Percentiles rank a stretch among this genome's conserved stretches.
phyloP scores from a whole-genome alignment of 2,113 vertebrate species.

The Megatriorchis doriae region DNA sequence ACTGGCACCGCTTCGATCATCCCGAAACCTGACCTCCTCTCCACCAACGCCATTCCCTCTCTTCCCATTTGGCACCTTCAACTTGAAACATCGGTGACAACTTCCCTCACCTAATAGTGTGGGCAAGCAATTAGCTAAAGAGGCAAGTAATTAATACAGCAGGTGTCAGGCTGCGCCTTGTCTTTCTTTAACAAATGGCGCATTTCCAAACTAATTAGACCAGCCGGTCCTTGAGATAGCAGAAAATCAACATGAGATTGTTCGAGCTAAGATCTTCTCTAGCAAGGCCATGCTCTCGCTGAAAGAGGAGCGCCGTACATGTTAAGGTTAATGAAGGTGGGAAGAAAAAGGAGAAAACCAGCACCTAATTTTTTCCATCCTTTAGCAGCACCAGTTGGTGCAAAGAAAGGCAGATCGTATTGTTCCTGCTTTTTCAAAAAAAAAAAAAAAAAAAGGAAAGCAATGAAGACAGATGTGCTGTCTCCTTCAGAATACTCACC shows the following conservation, averaged over 20 bases:
- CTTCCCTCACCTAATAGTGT: neutral
- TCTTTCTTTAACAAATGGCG: neutral
- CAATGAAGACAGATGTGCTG: neutral
- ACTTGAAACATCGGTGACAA: rapidly evolving
- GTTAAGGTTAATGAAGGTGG: neutral
- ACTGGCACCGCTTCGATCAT: neutral
- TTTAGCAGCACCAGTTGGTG: neutral
- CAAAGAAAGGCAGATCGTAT: neutral
- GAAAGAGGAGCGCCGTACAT: neutral
- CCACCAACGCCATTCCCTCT: neutral
- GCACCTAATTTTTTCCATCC: neutral
- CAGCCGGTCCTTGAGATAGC: neutral
- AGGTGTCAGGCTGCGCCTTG: neutral
- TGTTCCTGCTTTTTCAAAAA: neutral
- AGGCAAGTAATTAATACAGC: slow-evolving; percentile 35
- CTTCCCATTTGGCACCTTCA: neutral
- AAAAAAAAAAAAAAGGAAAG: neutral
- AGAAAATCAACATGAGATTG: neutral
- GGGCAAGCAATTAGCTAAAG: slow-evolving; percentile 17
- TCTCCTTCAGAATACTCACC: neutral
- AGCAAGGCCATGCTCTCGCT: rapidly evolving
- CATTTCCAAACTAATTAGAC: slow-evolving; percentile 36
- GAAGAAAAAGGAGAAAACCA: neutral
- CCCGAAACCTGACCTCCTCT: neutral
- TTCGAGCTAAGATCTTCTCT: neutral